Evolutionary conservation across 2,113 vertebrate species (phyloP).

Genomic region (Atrichornis clamosus): DNA sequence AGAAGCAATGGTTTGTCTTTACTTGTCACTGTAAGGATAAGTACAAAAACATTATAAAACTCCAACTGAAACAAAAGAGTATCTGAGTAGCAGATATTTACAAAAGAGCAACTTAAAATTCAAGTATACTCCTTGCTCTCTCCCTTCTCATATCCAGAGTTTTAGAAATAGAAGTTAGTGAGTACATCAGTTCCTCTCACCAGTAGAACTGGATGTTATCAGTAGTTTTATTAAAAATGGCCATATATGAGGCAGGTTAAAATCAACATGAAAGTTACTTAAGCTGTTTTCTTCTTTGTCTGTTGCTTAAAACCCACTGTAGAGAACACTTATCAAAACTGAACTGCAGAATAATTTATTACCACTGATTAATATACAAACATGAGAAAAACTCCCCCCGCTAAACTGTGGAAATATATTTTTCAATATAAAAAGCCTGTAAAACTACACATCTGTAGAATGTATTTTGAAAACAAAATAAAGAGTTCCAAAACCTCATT

Average conservation of each 20-base stretch:
- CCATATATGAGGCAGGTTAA: not conserved
- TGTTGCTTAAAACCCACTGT: not conserved
- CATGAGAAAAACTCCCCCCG: rapidly evolving
- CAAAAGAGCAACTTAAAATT: not conserved
- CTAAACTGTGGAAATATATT: not conserved
- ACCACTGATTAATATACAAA: not conserved
- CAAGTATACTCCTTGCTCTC: not conserved
- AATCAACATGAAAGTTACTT: not conserved
- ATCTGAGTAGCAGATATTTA: not conserved
- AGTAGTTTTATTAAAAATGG: not conserved
- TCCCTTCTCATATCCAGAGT: not conserved
- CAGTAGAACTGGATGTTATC: not conserved
- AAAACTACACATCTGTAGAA: not conserved
- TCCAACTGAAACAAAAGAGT: not conserved
- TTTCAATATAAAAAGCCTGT: not conserved
- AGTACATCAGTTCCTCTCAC: not conserved
- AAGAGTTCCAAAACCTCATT: not conserved
- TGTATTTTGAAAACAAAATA: not conserved
- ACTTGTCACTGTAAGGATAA: not conserved
- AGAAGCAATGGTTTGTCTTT: not conserved
- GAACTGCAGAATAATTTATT: not conserved
- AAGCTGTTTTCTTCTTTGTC: not conserved
- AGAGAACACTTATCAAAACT: not conserved
- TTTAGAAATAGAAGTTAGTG: not conserved
- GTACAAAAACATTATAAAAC: not conserved